Evolutionary conservation across 2,113 vertebrate species (phyloP).

Genomic region (Eupsittula cactorum): DNA sequence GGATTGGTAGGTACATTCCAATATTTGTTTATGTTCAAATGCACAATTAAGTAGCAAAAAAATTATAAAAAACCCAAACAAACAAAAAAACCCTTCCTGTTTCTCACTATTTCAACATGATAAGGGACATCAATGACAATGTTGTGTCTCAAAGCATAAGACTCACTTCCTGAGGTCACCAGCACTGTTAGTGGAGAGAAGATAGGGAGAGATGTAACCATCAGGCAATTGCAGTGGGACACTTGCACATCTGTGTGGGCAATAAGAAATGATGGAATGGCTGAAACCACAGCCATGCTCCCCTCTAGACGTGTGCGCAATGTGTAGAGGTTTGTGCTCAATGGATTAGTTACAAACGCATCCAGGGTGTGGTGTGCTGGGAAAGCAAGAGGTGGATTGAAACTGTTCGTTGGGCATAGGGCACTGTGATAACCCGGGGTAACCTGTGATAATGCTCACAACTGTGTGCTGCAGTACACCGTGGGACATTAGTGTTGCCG

Average conservation of each 20-base stretch:
- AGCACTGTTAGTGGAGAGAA: background rate
- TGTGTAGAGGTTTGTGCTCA: too few relatives aligned
- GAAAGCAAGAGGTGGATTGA: background rate
- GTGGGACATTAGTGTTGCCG: background rate
- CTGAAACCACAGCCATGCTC: accelerated
- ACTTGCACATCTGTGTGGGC: background rate
- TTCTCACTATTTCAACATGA: background rate
- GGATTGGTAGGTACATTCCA: background rate
- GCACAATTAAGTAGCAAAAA: background rate
- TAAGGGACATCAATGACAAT: background rate
- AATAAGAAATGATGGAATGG: background rate
- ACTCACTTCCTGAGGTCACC: background rate
- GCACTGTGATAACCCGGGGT: background rate
- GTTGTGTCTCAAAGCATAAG: background rate
- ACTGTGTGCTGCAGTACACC: background rate
- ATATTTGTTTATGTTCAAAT: background rate
- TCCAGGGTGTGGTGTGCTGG: background rate
- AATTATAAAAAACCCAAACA: too few relatives aligned
- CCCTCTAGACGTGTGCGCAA: accelerated
- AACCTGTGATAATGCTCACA: background rate
- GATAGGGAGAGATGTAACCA: background rate
- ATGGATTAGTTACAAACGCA: too few relatives aligned
- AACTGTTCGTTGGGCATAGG: background rate
- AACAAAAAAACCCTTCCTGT: background rate
- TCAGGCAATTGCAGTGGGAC: background rate